Evolutionary conservation across 2,888 invertebrate species (phyloP), one percentile per base, ranked within the genome.

Genomic region (Tortrix viridana): DNA sequence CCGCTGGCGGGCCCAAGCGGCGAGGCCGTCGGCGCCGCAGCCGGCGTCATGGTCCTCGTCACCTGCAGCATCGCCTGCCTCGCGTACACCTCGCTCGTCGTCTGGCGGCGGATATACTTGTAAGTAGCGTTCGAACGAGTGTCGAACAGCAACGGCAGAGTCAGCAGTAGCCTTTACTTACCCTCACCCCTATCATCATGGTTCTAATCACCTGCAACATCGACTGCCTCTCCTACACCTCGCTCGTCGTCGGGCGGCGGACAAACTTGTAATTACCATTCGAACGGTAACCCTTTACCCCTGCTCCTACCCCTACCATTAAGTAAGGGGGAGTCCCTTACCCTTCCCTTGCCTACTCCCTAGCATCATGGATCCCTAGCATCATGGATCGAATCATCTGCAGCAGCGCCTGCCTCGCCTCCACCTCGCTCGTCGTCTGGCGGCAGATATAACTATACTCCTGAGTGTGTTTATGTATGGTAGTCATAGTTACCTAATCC

Each of bases 41-140:
- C 90, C 0, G 89, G 85, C 23, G 86, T 92, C 73, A 90, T 91
- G 90, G 82, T 91, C 3, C 76, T 85, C 20, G 81, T 88, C 67
- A 91, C 90, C 2, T 86, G 85, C 77, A 83, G 78, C 69, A 84
- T 92, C 68, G 87, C 91, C 5, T 82, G 82, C 65, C 68, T 89
- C 67, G 89, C 88, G 1, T 92, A 92, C 78, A 82, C 84, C 14
- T 79, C 82, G 0, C 86, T 92, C 60, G 79, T 92, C 47, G 84
- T 90, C 4, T 92, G 89, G 90, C 81, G 89, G 69, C 76, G 88
- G 72, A 85, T 88, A 79, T 90, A 90, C 71, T 69, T 92, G 91
- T 92, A 67, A 86, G 88, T 85, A 46, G 3, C 7, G 20, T 47
- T 2, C 1, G 5, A 26, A 5, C 14, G n/a, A 14, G 26, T 26